phyloP scores from a whole-genome alignment of 2,797 vertebrate species.

The Hypotaenidia philippensis region DNA sequence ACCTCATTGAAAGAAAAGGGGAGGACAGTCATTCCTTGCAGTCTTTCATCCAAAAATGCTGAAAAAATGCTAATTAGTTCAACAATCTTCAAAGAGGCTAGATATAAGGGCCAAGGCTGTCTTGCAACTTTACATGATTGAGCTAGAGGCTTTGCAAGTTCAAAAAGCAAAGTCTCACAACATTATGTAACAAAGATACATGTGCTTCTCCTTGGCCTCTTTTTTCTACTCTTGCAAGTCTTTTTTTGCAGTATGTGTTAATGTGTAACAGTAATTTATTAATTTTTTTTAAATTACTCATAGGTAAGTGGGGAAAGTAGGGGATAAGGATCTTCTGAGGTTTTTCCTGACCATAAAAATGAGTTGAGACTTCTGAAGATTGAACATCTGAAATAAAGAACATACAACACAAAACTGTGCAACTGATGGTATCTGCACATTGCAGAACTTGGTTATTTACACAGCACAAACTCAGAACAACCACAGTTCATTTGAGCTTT shows the following conservation, averaged over 20 bases:
- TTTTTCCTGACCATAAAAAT: background rate
- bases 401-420: background rate
- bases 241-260: no score
- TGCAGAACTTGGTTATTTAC: background rate
- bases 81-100: background rate
- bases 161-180: background rate
- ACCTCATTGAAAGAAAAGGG: background rate
- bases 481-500: background rate
- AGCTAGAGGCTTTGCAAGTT: background rate
- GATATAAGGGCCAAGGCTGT: background rate
- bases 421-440: background rate
- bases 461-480: background rate
- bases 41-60: background rate
- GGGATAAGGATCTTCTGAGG: background rate
- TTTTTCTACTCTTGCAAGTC: background rate
- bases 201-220: background rate
- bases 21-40: background rate
- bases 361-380: background rate
- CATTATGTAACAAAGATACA: background rate
- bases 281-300: background rate
- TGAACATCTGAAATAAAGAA: background rate
- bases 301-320: fast-evolving
- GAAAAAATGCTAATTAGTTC: background rate
- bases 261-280: no score
- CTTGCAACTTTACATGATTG: background rate